Conservation (phyloP, 2,797 vertebrate species). For the Pantherophis vulpinus region DNA sequence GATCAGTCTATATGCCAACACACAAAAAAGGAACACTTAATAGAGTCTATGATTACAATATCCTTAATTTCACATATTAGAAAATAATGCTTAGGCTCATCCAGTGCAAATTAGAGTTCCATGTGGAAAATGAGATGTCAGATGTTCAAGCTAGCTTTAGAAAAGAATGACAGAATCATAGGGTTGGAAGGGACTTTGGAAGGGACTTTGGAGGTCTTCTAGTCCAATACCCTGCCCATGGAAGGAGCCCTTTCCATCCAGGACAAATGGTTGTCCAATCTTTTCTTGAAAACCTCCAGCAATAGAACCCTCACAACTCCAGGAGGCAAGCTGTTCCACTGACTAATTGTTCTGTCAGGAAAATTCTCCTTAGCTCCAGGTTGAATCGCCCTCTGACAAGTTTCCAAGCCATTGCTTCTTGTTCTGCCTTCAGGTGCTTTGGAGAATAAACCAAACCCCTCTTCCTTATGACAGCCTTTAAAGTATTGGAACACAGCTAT, state of each 20-base stretch:
- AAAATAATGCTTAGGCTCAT: neutral
- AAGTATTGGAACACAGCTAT: too few relatives aligned
- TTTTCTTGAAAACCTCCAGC: neutral
- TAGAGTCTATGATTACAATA: neutral
- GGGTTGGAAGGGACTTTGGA: neutral
- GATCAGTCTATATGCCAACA: neutral
- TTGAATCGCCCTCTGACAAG: neutral
- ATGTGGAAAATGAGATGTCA: neutral
- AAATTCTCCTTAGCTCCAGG: neutral
- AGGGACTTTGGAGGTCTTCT: neutral
- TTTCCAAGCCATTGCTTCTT: neutral
- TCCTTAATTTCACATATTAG: neutral
- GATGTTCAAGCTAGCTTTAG: neutral
- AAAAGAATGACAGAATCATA: neutral
- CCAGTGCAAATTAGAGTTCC: neutral
- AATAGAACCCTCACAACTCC: neutral
- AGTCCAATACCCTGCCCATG: neutral
- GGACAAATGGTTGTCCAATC: neutral
- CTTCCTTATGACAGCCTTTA: too few relatives aligned
- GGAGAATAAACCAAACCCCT: too few relatives aligned
- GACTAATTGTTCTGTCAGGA: neutral
- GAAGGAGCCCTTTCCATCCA: neutral
- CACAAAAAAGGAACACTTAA: neutral
- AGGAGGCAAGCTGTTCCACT: neutral
- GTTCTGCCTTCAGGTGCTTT: neutral